Base-by-base conservation (phyloP, 2,113 vertebrate species). In the Ictidomys tridecemlineatus region DNA sequence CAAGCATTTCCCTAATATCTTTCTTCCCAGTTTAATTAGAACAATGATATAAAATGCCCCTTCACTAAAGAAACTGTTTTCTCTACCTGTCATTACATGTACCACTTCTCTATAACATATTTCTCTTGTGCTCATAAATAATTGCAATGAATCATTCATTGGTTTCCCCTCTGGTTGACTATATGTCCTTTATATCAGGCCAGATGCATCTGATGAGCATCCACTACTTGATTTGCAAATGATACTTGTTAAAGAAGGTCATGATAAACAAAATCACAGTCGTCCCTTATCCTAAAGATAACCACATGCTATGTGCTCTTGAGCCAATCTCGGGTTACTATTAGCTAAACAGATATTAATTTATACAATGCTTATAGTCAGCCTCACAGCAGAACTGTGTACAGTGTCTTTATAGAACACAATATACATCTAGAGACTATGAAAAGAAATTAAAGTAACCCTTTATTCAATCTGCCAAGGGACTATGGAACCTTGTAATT, bases 401-500 rank as follows among this genome's bases (percentile, higher is more conserved):
- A 93, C 51, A 85, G 83, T 96, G 97, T 97, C 98, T 98, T 98
- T 96, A 96, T 83, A 98, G 93, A 0, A 0, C 90, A 95, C 88
- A 97, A 92, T 89, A 72, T 96, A 96, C 91, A 96, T 98, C 92
- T 94, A 92, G 83, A 97, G 90, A 87, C 97, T 94, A 94, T 89
- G 84, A 95, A 98, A 98, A 97, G 96, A 98, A 98, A 98, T 97
- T 95, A 98, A 97, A 98, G 72, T 97, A 98, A 98, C 98, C 98
- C 97, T 98, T 98, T 97, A 98, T 98, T 98, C 97, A 98, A 96
- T 96, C 98, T 98, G 98, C 96, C 98, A 98, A 98, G 91, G 95
- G 94, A 98, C 98, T 97, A 85, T 63, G 45, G 98, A 98, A 98
- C 97, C 98, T 98, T 98, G 97, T 98, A 99, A 99, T 99, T 99